These are phyloP conservation scores for Falco cherrug DNA, from an alignment of 2,797 vertebrate species.

Conservation along the genomic window DNA sequence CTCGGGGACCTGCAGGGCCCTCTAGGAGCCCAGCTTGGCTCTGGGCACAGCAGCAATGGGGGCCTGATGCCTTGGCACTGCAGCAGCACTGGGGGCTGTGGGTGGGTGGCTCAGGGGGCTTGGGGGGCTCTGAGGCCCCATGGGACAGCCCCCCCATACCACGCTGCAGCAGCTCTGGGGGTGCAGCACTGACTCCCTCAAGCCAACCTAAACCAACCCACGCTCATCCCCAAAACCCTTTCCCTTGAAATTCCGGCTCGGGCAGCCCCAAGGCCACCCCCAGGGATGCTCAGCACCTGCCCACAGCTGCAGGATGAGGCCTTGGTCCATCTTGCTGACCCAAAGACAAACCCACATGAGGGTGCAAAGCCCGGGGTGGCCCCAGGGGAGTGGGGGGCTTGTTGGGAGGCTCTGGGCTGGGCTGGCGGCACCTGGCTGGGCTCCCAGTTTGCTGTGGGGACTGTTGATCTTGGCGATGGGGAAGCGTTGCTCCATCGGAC, in stretches of 20 bases:
- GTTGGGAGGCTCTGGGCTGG: background rate
- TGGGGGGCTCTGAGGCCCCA: no score
- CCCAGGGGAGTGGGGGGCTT: background rate
- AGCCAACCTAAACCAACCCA: background rate
- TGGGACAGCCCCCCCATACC: background rate
- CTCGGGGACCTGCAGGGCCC: no score
- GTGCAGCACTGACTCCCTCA: no score
- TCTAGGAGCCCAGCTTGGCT: no score
- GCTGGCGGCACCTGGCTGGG: background rate
- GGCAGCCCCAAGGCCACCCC: background rate
- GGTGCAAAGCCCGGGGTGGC: background rate
- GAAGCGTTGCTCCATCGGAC: conserved; percentile 12
- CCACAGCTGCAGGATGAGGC: background rate
- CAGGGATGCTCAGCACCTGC: background rate
- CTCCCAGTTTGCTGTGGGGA: background rate
- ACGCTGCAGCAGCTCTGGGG: background rate
- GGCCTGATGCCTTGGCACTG: no score
- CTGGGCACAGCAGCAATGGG: no score
- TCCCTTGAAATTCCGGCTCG: background rate
- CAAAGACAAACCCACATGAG: background rate
- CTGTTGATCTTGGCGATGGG: conserved; percentile 43
- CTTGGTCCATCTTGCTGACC: background rate
- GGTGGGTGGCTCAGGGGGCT: background rate
- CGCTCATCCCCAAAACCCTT: background rate
- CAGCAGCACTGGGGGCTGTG: background rate